Conservation (phyloP, 2,797 vertebrate genomes). For the Microctenopoma lineatum region DNA sequence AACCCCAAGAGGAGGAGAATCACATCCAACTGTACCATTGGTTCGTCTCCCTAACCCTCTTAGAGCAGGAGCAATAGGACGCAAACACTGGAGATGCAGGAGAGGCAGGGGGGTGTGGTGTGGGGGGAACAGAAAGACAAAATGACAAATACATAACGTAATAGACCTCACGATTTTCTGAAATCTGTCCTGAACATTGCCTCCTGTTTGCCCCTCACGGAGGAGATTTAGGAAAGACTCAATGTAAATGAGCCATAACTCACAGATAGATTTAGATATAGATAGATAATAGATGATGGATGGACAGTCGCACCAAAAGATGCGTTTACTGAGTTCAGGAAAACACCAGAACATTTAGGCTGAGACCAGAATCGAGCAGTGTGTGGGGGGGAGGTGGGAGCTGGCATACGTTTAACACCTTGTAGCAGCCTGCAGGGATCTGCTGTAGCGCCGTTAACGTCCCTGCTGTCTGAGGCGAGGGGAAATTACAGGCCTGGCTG, state of each 20-base stretch:
- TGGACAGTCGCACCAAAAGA: no score
- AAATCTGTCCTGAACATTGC: no score
- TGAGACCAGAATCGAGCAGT: neutral
- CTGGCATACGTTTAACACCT: slow-evolving; percentile 57
- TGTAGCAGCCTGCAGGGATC: slow-evolving; percentile 44
- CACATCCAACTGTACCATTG: slow-evolving; percentile 97
- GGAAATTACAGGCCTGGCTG: slow-evolving; percentile 37
- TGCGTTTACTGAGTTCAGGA: neutral
- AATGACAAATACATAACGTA: neutral
- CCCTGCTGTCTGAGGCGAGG: slow-evolving; percentile 35
- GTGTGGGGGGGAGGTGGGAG: slow-evolving; percentile 21
- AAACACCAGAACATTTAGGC: neutral
- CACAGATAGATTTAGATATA: no score
- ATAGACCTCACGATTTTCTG: neutral
- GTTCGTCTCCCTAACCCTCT: slow-evolving; percentile 68
- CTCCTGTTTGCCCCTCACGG: no score
- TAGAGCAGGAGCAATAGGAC: neutral
- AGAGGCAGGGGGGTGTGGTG: no score
- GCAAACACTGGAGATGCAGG: neutral
- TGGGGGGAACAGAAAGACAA: no score
- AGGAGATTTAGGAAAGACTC: no score
- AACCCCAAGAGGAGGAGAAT: slow-evolving; percentile 98
- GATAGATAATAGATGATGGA: no score
- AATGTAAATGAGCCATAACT: no score
- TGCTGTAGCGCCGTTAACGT: slow-evolving; percentile 47